Evolutionary conservation across 2,888 invertebrate species (phyloP).

Genomic region (Adelognathus sp.): DNA sequence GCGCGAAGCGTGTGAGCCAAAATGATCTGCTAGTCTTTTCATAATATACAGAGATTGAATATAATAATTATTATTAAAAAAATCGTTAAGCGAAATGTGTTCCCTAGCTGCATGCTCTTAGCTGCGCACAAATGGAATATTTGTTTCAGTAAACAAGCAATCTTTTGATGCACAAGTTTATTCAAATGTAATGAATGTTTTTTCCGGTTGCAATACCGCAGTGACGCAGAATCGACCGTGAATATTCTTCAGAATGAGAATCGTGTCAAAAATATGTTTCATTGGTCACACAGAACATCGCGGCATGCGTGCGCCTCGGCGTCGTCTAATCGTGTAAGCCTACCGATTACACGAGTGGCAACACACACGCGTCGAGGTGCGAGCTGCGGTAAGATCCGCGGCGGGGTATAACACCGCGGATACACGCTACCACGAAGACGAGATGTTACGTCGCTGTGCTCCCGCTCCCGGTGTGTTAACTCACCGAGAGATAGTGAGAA

Average conservation of each 20-base stretch:
- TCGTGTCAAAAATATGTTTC: background rate
- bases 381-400: background rate
- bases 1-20: too few species aligned
- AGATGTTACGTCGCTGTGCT: conserved; percentile 34
- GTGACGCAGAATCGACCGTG: background rate
- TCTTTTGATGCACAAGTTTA: too few species aligned
- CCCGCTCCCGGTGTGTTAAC: background rate
- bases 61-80: too few species aligned
- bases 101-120: too few species aligned
- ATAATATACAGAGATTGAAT: too few species aligned
- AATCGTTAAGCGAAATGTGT: too few species aligned
- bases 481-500: conserved; percentile 45
- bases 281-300: conserved; percentile 4
- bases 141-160: too few species aligned
- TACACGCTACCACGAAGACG: conserved; percentile 10
- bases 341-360: conserved; percentile 50
- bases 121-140: too few species aligned
- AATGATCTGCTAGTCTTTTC: too few species aligned
- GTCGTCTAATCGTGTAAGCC: conserved; percentile 50
- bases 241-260: background rate
- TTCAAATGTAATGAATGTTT: too few species aligned
- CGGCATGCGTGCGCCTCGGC: conserved; percentile 7
- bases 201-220: conserved; percentile 16
- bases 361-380: conserved; percentile 5
- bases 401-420: conserved; percentile 27